These are phyloP conservation scores for Coptodon rendalli DNA, from an alignment of 2,113 vertebrate species.

Conservation along the genomic window DNA sequence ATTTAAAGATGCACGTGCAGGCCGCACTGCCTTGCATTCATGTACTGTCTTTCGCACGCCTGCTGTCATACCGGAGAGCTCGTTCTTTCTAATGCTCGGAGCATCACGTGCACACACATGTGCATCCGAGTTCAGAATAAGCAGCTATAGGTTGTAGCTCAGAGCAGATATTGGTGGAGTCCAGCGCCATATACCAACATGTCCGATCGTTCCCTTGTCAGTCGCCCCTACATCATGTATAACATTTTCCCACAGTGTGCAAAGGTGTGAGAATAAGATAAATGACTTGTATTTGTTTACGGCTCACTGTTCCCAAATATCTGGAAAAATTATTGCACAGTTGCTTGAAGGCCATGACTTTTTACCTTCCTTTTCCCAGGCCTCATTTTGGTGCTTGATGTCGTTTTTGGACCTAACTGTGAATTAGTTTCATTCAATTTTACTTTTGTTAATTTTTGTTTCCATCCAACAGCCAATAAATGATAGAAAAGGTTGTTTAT, in stretches of 20 bases:
- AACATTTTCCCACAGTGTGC: background rate
- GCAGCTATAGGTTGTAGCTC: background rate
- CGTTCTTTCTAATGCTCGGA: background rate
- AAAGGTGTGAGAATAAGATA: background rate
- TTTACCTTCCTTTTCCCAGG: background rate
- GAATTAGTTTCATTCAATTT: background rate
- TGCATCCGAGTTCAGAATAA: background rate
- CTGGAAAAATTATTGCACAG: background rate
- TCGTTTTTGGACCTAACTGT: background rate
- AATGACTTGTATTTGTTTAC: background rate
- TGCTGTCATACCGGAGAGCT: background rate
- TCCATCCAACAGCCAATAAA: background rate
- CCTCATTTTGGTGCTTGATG: background rate
- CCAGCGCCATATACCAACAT: background rate
- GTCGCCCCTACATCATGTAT: background rate
- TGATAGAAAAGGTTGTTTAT: background rate
- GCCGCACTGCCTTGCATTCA: background rate
- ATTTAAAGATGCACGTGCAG: conserved; percentile 11
- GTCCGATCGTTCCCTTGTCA: background rate
- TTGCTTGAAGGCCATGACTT: background rate
- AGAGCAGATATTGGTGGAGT: background rate
- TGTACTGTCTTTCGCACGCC: background rate
- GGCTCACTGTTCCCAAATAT: background rate
- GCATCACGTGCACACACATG: background rate
- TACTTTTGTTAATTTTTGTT: background rate